phyloP scores from a whole-genome alignment of 2,797 vertebrate species.

The Melanotaenia nigrans region DNA sequence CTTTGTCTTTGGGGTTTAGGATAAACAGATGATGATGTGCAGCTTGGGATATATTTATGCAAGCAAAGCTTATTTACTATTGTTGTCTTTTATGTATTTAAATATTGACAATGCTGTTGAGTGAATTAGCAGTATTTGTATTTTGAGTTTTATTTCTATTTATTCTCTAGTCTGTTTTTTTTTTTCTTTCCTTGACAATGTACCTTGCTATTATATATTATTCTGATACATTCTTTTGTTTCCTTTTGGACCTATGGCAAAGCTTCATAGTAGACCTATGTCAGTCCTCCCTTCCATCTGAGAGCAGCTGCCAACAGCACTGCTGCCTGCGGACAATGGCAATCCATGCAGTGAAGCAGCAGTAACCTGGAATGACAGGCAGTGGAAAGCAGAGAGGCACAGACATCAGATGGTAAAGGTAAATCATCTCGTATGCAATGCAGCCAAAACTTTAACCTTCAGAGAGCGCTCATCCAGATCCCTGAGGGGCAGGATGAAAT shows the following conservation, averaged over 20 bases:
- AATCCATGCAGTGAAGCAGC: slow-evolving; percentile 31
- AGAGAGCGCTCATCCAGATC: slow-evolving; percentile 27
- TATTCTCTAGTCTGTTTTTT: not conserved
- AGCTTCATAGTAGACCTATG: slow-evolving; percentile 18
- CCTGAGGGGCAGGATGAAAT: slow-evolving; percentile 22
- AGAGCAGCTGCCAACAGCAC: slow-evolving; percentile 56
- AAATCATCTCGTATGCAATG: slow-evolving; percentile 40
- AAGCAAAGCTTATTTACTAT: no score
- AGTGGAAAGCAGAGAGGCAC: slow-evolving; percentile 35
- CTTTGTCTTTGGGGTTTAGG: slow-evolving; percentile 5
- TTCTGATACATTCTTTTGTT: slow-evolving; percentile 54
- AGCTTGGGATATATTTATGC: no score
- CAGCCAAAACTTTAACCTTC: slow-evolving; percentile 53
- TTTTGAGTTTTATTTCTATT: no score
- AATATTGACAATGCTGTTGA: no score
- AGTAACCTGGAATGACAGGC: slow-evolving; percentile 63
- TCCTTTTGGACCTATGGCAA: slow-evolving; percentile 29
- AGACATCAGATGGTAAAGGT: slow-evolving; percentile 57
- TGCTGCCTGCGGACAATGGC: slow-evolving; percentile 53
- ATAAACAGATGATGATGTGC: not conserved
- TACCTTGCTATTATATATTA: not conserved
- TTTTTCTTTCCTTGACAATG: not conserved
- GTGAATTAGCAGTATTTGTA: no score
- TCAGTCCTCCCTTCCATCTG: slow-evolving; percentile 34
- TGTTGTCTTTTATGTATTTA: not conserved